Base-by-base conservation (phyloP, 2,888 invertebrate species). In the Pollenia amentaria region DNA sequence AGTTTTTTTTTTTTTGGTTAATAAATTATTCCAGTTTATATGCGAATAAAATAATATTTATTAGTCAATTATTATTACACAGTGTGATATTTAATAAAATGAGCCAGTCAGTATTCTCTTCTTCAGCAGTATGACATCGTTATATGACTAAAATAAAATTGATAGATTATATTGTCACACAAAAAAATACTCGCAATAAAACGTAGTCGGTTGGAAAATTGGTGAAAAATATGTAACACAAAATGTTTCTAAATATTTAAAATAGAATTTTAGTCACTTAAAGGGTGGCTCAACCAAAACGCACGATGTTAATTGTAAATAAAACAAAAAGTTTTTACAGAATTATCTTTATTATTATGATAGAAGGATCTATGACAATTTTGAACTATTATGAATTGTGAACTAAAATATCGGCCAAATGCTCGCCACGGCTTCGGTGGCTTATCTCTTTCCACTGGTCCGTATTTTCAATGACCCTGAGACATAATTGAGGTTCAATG, bases 31-130 rank as follows among this genome's bases (percentile, higher is more conserved):
- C 11, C 11, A 57, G 29, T 29, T 38, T 38, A 21, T 57, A 14
- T 29, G 48, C 14, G 65, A 67, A 67, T 29, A 29, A 29, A 29
- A 29, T 29, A 67, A 46, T 18, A 44, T 48, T 48, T n/a, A 67
- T 67, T 67, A 46, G 46, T 14, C 65, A 67, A 67, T 67, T 67
- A 67, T 67, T 67, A 46, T 9, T 4, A 46, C 44, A 67, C 65
- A 67, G 65, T 67, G 10, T 46, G 65, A 46, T 21, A 67, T 48
- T 10, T 29, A 67, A n/a, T 6, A 14, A n/a, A 48, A 21, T 14
- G 14, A 29, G 44, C 44, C 44, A 44, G 65, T 44, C 65, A 67
- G 44, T 14, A 21, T 46, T 3, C 9, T 21, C 8, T 21, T 65
- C 21, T 16, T 46, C 3, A n/a, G 12, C 3, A 4, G 48, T 29